A percentile compares a stretch with the other conserved stretches of the same genome.
Conservation (phyloP, 1,140 invertebrate species). For the Arion vulgaris region DNA sequence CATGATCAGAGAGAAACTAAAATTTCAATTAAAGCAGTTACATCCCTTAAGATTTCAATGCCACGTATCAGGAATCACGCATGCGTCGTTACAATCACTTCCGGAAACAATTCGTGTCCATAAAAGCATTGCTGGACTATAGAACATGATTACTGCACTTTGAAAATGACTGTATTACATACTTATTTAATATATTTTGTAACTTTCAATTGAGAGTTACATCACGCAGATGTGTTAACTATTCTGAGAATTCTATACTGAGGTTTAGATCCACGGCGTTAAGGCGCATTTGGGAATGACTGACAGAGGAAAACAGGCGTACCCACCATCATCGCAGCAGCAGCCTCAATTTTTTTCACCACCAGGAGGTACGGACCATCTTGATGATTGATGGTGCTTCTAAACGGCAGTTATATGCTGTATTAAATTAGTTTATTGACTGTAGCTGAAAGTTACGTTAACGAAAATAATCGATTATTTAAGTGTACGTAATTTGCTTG, state of each 20-base stretch:
- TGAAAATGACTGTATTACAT: constrained; percentile 5
- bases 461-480: no score
- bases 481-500: no score
- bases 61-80: constrained; percentile 46
- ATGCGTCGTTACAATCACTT: constrained; percentile 42
- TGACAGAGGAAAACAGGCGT: constrained; percentile 2
- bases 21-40: constrained; percentile 8
- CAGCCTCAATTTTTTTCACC: background rate
- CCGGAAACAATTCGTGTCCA: constrained; percentile 49
- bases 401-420: no score
- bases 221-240: background rate
- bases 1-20: no score
- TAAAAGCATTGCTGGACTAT: constrained; percentile 16
- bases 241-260: background rate
- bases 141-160: constrained; percentile 19
- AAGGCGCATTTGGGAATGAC: background rate
- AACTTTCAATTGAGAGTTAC: background rate
- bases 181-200: background rate
- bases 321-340: background rate
- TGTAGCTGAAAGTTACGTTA: no score
- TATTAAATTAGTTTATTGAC: no score
- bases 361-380: background rate
- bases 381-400: background rate
- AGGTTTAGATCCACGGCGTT: background rate
- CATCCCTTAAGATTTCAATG: constrained; percentile 40